phyloP scores from a whole-genome alignment of 1,140 invertebrate species.

The fruit fly (Drosophila melanogaster) region Release_6_plus_ISO1_MT NT_033779.5:10537501-10538000 shows the following conservation, averaged over 20 bases:
- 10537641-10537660: too few relatives aligned
- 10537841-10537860: not conserved
- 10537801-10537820: conserved; percentile 32
- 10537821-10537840: conserved; percentile 61
- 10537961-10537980: conserved; percentile 24
- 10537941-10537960: conserved; percentile 27
- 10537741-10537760: not conserved
- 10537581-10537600: too few relatives aligned
- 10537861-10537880: conserved; percentile 11
- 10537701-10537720: not conserved
- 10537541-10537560: not conserved
- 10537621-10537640: too few relatives aligned
- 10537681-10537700: not conserved
- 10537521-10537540: not conserved
- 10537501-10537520: conserved; percentile 1
- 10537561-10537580: too few relatives aligned
- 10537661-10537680: not conserved
- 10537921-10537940: conserved; percentile 25
- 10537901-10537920: not conserved
- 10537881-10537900: not conserved
- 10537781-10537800: conserved; percentile 20
- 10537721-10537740: not conserved
- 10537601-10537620: too few relatives aligned
- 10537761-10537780: not conserved
- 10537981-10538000: conserved; percentile 39